Conservation (phyloP, 1,140 invertebrate species). For the Venustaconcha ellipsiformis region DNA sequence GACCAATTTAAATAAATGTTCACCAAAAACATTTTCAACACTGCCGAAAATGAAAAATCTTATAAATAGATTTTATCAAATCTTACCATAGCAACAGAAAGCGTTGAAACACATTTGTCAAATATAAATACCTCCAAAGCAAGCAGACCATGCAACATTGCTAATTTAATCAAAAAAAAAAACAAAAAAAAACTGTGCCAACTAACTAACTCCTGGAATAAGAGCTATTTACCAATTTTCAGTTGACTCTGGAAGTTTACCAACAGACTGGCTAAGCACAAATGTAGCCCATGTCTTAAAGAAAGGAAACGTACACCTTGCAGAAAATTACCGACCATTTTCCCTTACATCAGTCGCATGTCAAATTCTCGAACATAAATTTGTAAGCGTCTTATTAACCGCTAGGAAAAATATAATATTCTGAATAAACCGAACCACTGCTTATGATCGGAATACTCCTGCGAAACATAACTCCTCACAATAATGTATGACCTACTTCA, state of each 20-base stretch:
- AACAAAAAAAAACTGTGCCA: not conserved
- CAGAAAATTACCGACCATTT: too few species aligned
- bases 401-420: too few species aligned
- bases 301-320: too few species aligned
- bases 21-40: not conserved
- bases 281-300: too few species aligned
- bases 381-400: too few species aligned
- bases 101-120: slow-evolving; percentile 4
- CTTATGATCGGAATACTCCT: too few species aligned
- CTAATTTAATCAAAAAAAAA: slow-evolving; percentile 2
- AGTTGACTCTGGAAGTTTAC: slow-evolving; percentile 1
- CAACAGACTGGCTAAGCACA: not conserved
- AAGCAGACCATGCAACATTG: slow-evolving; percentile 8
- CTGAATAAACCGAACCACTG: too few species aligned
- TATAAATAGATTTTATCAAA: not conserved
- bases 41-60: not conserved
- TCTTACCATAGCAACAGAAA: not conserved
- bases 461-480: too few species aligned
- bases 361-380: too few species aligned
- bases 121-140: slow-evolving; percentile 9
- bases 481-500: too few species aligned
- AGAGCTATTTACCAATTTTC: slow-evolving; percentile 9
- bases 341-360: too few species aligned
- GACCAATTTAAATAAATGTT: too few species aligned
- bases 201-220: not conserved